These are phyloP conservation scores for Axea sp. DNA, from an alignment of 2,888 invertebrate genomes.

Conservation along the genomic window DNA sequence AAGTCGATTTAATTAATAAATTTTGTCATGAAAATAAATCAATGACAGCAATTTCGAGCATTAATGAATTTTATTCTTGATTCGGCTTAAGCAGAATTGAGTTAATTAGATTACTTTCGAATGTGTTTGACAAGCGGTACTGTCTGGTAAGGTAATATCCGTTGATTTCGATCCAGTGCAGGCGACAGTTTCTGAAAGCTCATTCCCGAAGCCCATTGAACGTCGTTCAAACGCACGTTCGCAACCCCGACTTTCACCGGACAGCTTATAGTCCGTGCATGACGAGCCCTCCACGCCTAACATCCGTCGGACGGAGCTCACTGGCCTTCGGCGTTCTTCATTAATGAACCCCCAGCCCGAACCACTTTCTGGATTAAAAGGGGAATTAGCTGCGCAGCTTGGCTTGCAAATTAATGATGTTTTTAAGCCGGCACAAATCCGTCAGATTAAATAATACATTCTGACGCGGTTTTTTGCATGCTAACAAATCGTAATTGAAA, in stretches of 20 bases:
- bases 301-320: constrained; percentile 9
- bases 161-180: constrained; percentile 20
- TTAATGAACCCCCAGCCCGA: constrained; percentile 32
- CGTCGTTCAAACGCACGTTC: constrained; percentile 29
- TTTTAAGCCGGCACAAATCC: constrained; percentile 7
- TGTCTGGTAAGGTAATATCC: constrained; percentile 26
- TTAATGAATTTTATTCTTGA: constrained; percentile 10
- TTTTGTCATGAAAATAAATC: background rate
- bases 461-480: background rate
- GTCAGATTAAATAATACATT: constrained; percentile 17
- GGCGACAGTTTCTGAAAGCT: constrained; percentile 45
- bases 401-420: constrained; percentile 35
- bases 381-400: constrained; percentile 29
- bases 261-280: constrained; percentile 28
- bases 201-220: constrained; percentile 26
- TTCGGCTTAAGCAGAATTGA: constrained; percentile 12
- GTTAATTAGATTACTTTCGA: constrained; percentile 46
- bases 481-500: constrained; percentile 4
- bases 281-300: constrained; percentile 28
- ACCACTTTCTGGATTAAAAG: constrained; percentile 36
- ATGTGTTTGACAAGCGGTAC: constrained; percentile 33
- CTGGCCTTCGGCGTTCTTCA: constrained; percentile 30
- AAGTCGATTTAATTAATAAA: background rate
- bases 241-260: background rate
- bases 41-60: constrained; percentile 3